A percentile compares a stretch with the other conserved stretches of the same genome.
phyloP scores from a whole-genome alignment of 2,888 invertebrate genomes.

The Mesochorus sp. region DNA sequence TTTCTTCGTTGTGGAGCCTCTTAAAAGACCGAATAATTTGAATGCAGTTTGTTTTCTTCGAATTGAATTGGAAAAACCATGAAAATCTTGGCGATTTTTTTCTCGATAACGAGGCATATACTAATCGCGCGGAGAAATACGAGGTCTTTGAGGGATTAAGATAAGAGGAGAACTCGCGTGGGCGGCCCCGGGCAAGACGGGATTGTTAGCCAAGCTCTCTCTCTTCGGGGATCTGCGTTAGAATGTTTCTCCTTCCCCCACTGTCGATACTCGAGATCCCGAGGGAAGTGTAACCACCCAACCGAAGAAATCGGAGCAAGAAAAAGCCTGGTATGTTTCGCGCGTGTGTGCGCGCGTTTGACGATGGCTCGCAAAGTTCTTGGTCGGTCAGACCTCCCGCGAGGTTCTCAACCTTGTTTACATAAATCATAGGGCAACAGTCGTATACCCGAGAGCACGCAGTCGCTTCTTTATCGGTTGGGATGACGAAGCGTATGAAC shows the following conservation, averaged over 20 bases:
- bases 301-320: slow-evolving; percentile 24
- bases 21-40: no score
- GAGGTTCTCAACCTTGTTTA: slow-evolving; percentile 77
- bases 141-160: background rate
- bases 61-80: no score
- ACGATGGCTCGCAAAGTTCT: slow-evolving; percentile 53
- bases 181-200: slow-evolving; percentile 62
- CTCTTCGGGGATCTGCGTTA: slow-evolving; percentile 32
- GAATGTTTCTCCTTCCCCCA: slow-evolving; percentile 41
- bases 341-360: slow-evolving; percentile 19
- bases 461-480: slow-evolving; percentile 31
- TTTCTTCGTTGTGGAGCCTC: no score
- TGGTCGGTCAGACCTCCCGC: slow-evolving; percentile 66
- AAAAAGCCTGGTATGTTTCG: slow-evolving; percentile 10
- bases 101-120: slow-evolving; percentile 1
- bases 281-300: background rate
- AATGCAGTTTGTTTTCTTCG: no score
- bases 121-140: background rate
- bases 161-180: slow-evolving; percentile 20
- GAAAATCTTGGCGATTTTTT: no score
- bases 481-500: no score
- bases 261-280: slow-evolving; percentile 14
- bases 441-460: slow-evolving; percentile 59
- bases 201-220: slow-evolving; percentile 69
- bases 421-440: slow-evolving; percentile 72